Base-by-base conservation (phyloP, 2,888 invertebrate genomes). In the Galeopsomyia nigrocyanea region DNA sequence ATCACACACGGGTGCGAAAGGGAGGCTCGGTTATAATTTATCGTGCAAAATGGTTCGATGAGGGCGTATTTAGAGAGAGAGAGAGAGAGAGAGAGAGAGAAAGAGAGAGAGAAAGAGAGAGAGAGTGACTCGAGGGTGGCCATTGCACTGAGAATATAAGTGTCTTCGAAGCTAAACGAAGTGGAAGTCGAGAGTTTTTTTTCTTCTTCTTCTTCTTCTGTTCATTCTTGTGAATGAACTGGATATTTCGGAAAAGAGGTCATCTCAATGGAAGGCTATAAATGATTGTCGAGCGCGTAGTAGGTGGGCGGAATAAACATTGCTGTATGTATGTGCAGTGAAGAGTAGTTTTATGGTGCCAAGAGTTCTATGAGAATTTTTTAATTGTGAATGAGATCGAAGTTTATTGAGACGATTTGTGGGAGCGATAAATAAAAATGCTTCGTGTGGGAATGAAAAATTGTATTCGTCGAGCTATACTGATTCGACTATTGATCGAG, bases 61-160 rank as follows among this genome's bases (percentile, higher is more conserved):
- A 72, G 68, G 67, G 71, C 71, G 67, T 71, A 67, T 53, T 53
- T 53, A n/a, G 31, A 64, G 68, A 68, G 68, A 68, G 64, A 26
- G 65, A 64, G n/a, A n/a, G n/a, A n/a, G n/a, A n/a, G n/a, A n/a
- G n/a, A n/a, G n/a, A n/a, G n/a, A n/a, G n/a, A n/a, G n/a, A n/a
- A n/a, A n/a, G n/a, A n/a, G n/a, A n/a, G n/a, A n/a, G n/a, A n/a
- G n/a, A n/a, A n/a, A n/a, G n/a, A n/a, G 31, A 64, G 68, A 68
- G 68, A 68, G 64, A 26, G n/a, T n/a, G n/a, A 65, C 61, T 21
- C 6, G 6, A 47, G 10, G 22, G 56, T 22, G 56, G 14, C 13
- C 14, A 22, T 22, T 55, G 47, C n/a, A 57, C 19, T 9, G 47
- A 61, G 46, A 21, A 14, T 22, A 31, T 46, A 55, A 57, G 63